Conservation (phyloP, 1,140 invertebrate genomes). For the Himalopsyche phryganea region DNA sequence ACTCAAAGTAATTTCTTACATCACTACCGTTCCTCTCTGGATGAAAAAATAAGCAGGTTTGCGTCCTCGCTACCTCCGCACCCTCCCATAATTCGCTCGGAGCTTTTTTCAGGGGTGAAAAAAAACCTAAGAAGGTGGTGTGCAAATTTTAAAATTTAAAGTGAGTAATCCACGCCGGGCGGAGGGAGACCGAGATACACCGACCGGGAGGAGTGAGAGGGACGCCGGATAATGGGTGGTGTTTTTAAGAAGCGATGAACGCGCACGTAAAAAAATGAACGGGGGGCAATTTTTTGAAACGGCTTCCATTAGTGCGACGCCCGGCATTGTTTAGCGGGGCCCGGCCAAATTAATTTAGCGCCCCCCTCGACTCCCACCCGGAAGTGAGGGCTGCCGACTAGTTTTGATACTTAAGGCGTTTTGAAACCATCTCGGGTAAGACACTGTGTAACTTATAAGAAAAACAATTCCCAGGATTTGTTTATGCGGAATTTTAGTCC, state of each 20-base stretch:
- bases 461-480: too few relatives aligned
- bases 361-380: conserved; percentile 14
- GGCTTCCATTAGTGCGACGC: conserved; percentile 36
- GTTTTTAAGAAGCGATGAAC: conserved; percentile 32
- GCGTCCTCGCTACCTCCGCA: conserved; percentile 1
- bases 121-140: conserved; percentile 21
- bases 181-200: conserved; percentile 16
- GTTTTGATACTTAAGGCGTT: neutral
- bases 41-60: conserved; percentile 31
- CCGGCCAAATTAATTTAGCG: conserved; percentile 36
- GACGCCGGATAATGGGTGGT: conserved; percentile 23
- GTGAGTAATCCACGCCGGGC: conserved; percentile 33
- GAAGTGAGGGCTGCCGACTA: conserved; percentile 19
- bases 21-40: conserved; percentile 22
- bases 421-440: neutral
- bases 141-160: conserved; percentile 35
- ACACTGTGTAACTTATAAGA: neutral
- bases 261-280: conserved; percentile 36
- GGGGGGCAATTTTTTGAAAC: conserved; percentile 36
- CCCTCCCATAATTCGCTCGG: neutral
- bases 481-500: too few relatives aligned
- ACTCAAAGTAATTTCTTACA: conserved; percentile 33
- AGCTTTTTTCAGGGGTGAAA: neutral
- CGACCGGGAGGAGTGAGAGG: conserved; percentile 9
- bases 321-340: conserved; percentile 36